Conservation (phyloP, 2,888 invertebrate species). For the Malthinus flaveolus region DNA sequence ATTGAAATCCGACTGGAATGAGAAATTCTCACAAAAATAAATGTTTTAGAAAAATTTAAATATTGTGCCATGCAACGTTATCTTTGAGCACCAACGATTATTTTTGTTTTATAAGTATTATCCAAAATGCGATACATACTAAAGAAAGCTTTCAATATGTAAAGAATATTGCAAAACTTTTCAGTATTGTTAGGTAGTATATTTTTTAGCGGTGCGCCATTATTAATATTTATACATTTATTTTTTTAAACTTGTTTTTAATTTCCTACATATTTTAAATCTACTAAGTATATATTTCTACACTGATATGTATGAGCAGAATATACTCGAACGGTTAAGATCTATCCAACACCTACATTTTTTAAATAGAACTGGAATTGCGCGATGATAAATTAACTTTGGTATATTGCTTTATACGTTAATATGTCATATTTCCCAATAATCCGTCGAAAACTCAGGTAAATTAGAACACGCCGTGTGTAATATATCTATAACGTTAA, state of each 20-base stretch:
- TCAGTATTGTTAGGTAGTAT: constrained; percentile 4
- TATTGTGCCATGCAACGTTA: constrained; percentile 16
- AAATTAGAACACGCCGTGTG: constrained; percentile 17
- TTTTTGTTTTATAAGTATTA: constrained; percentile 24
- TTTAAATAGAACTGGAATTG: constrained; percentile 1
- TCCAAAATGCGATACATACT: constrained; percentile 38
- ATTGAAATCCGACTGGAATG: constrained; percentile 3
- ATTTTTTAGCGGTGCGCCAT: constrained; percentile 2
- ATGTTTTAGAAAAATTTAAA: constrained; percentile 12
- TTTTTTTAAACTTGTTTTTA: constrained; percentile 1
- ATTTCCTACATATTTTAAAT: constrained; percentile 15
- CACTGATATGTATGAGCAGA: constrained; percentile 54
- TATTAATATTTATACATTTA: constrained; percentile 6
- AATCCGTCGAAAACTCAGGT: constrained; percentile 10
- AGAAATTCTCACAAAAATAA: neutral
- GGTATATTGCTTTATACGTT: constrained; percentile 18
- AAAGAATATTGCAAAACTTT: constrained; percentile 12
- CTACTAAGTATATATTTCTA: constrained; percentile 20
- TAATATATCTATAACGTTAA: constrained; percentile 14
- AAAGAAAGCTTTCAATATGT: constrained; percentile 30
- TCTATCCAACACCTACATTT: neutral
- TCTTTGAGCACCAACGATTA: constrained; percentile 51
- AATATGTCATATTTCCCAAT: constrained; percentile 3
- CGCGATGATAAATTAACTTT: neutral
- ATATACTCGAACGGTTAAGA: constrained; percentile 14